Evolutionary conservation across 1,140 invertebrate species (phyloP).

Genomic region (Bombus waltoni): DNA sequence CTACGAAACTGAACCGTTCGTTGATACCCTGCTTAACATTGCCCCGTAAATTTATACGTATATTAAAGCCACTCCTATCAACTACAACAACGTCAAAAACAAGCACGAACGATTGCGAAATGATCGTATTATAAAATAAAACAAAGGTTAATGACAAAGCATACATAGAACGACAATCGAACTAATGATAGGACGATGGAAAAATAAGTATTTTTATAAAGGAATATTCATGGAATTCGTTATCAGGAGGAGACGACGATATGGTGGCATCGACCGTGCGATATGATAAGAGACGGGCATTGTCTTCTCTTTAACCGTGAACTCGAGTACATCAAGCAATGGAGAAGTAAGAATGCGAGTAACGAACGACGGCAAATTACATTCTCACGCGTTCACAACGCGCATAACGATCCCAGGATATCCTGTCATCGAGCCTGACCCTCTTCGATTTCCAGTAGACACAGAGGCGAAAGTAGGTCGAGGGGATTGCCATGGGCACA

Average conservation of each 20-base stretch:
- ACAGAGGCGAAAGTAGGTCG: constrained; percentile 43
- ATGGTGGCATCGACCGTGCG: constrained; percentile 28
- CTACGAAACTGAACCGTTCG: background rate
- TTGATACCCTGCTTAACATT: background rate
- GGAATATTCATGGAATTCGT: constrained; percentile 4
- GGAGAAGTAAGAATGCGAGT: background rate
- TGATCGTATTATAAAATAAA: background rate
- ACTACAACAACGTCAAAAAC: background rate
- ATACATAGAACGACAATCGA: background rate
- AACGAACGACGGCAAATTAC: constrained; percentile 18
- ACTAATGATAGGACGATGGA: background rate
- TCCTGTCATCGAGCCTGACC: constrained; percentile 53
- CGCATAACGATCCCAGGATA: constrained; percentile 45
- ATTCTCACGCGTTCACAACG: constrained; percentile 24
- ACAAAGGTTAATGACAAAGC: background rate
- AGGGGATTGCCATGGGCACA: constrained; percentile 44
- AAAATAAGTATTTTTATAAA: background rate
- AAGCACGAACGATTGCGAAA: background rate
- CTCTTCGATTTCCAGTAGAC: constrained; percentile 53
- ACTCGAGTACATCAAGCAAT: constrained; percentile 8
- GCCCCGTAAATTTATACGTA: background rate
- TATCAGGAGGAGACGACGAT: background rate
- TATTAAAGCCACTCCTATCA: background rate
- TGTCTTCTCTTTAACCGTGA: constrained; percentile 27
- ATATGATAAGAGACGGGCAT: constrained; percentile 32